phyloP scores from a whole-genome alignment of 2,797 vertebrate species.

The Natrix natrix region DNA sequence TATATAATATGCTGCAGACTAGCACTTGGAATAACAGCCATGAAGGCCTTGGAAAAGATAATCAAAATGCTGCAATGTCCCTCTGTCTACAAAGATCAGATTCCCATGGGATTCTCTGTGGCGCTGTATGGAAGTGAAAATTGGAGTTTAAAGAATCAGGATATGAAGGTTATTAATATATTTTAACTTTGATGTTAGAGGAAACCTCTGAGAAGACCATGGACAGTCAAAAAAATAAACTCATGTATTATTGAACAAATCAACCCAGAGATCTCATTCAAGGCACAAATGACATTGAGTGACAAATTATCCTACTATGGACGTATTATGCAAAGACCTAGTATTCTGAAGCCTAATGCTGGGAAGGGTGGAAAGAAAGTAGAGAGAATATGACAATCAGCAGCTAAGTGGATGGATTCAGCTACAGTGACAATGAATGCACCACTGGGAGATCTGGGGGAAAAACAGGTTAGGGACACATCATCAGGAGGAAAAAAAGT shows the following conservation, averaged over 20 bases:
- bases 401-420: background rate
- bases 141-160: background rate
- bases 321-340: background rate
- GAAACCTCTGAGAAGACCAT: background rate
- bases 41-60: background rate
- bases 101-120: background rate
- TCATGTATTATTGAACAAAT: background rate
- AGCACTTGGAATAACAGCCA: background rate
- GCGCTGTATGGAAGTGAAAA: background rate
- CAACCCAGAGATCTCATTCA: background rate
- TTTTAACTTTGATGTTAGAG: background rate
- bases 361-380: background rate
- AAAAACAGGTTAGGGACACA: background rate
- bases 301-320: background rate
- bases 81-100: background rate
- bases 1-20: background rate
- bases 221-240: background rate
- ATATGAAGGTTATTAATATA: background rate
- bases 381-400: background rate
- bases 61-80: background rate
- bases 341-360: background rate
- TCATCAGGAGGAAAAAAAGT: background rate
- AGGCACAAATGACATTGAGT: background rate
- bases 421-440: background rate
- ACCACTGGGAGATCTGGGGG: background rate